Base-by-base conservation (phyloP, 1,140 invertebrate genomes). In the Olivierus martensii region DNA sequence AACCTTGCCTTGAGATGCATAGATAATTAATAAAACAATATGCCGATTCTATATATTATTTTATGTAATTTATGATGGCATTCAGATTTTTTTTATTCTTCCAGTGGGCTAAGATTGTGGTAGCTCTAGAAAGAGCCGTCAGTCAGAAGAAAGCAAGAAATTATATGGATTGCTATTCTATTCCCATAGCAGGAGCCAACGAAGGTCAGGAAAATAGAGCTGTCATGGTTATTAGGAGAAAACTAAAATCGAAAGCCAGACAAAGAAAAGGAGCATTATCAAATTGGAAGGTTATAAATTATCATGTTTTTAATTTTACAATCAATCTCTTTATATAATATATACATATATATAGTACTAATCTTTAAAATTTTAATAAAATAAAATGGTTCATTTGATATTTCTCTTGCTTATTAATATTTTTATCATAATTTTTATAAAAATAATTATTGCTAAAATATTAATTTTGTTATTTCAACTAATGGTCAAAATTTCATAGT, bases 21-120 rank as follows among this genome's bases (percentile, higher is more conserved):
- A n/a, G n/a, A n/a, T n/a, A n/a, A n/a, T n/a, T n/a, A n/a, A n/a
- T n/a, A n/a, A n/a, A n/a, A n/a, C n/a, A n/a, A 38, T 10, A 10
- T 38, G 36, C n/a, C 39, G 3, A 41, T 15, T 5, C 17, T 41
- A 9, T 41, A 41, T 9, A 6, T 15, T 41, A 5, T 3, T 41
- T 0, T 41, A n/a, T 5, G 2, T 3, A 15, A 15, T 41, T 3
- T 15, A 41, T 5, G 11, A 15, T 51, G 53, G 34, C 47, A 48
- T 53, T 58, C 67, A 15, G 15, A 35, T 7, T 19, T 14, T 21
- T 15, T 36, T n/a, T n/a, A 2, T 17, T 22, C 21, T 54, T 68
- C 11, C 63, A 96, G 83, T 98, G 93, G 89, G 93, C 93, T 0
- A 96, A 98, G 71, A 96, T 97, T 59, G 89, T 98, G 4, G 89